Percentiles rank a stretch among this genome's conserved stretches.
These are phyloP conservation scores for Alaudala cheleensis DNA, from an alignment of 2,113 vertebrate genomes.

Conservation along the genomic window DNA sequence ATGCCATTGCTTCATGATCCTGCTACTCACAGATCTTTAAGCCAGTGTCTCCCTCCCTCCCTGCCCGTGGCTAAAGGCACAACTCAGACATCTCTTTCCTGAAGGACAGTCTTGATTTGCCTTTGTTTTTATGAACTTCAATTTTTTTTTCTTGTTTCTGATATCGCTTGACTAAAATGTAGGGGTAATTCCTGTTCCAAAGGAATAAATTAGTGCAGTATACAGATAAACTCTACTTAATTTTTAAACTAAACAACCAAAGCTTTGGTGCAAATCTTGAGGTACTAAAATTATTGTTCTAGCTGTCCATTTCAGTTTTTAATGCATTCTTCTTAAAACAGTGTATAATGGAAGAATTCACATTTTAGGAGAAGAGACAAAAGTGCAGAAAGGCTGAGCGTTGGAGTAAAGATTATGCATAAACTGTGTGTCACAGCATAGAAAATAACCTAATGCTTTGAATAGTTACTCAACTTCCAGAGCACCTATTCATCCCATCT, in stretches of 20 bases:
- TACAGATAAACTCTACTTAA: neutral
- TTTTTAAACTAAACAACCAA: neutral
- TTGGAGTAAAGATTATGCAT: neutral
- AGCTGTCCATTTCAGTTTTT: neutral
- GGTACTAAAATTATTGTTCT: neutral
- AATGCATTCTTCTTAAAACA: neutral
- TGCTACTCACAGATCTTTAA: constrained; percentile 10
- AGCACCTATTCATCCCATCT: neutral
- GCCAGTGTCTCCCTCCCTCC: neutral
- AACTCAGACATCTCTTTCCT: neutral
- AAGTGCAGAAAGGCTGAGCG: neutral
- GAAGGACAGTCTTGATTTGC: neutral
- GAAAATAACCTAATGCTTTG: neutral
- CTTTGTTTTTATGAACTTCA: neutral
- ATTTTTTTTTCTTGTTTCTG: neutral
- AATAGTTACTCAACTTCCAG: neutral
- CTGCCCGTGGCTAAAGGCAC: neutral
- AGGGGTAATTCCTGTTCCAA: neutral
- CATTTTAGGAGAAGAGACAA: neutral
- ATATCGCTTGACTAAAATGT: neutral
- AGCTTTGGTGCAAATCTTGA: neutral
- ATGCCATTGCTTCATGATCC: neutral
- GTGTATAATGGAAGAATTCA: neutral
- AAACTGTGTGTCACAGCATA: neutral
- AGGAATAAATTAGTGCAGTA: neutral